These are phyloP conservation scores for Anolis sagrei DNA, from an alignment of 2,113 vertebrate genomes.

Conservation along the genomic window DNA sequence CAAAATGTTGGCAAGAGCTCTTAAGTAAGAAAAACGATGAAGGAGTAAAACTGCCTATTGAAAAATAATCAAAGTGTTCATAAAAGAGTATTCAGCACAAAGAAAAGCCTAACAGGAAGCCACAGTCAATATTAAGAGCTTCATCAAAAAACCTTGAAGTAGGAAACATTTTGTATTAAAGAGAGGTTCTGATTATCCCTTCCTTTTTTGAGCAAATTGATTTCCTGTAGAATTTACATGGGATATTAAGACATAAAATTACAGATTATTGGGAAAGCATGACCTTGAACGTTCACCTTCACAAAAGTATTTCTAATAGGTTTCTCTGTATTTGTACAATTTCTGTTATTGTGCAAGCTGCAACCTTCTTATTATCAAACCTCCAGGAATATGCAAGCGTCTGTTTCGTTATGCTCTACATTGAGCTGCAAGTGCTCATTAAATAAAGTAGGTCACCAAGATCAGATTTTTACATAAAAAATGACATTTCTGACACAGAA, in stretches of 20 bases:
- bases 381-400: background rate
- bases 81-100: constrained; percentile 31
- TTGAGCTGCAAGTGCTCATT: background rate
- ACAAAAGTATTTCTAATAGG: background rate
- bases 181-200: constrained; percentile 18
- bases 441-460: background rate
- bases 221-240: constrained; percentile 29
- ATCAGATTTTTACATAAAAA: background rate
- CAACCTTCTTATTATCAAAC: background rate
- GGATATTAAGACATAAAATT: background rate
- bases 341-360: background rate
- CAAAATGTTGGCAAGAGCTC: constrained; percentile 52
- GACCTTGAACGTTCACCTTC: constrained; percentile 7
- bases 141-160: constrained; percentile 22
- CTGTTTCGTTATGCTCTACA: background rate
- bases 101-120: constrained; percentile 40
- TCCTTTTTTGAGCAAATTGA: constrained; percentile 40
- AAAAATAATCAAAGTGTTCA: constrained; percentile 51
- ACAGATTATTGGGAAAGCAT: background rate
- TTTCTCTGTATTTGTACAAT: background rate
- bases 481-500: background rate
- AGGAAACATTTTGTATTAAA: constrained; percentile 39
- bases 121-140: constrained; percentile 53
- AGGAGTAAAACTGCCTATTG: constrained; percentile 43
- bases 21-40: constrained; percentile 53